Conservation (phyloP, 2,113 vertebrate genomes). For the Lutjanus erythropterus region DNA sequence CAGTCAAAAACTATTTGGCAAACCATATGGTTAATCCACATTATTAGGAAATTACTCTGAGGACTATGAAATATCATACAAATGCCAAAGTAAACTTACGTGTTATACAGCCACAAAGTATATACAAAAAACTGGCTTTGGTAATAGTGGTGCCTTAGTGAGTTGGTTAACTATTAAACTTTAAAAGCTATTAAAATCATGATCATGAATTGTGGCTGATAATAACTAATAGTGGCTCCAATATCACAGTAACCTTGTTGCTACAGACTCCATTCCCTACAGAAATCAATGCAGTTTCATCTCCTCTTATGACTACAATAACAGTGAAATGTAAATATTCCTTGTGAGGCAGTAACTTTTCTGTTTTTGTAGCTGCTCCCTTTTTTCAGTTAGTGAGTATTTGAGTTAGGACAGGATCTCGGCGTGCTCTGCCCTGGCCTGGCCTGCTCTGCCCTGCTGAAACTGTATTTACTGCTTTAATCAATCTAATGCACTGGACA, state of each 20-base stretch:
- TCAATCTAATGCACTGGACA: conserved; percentile 33
- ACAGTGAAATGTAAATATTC: neutral
- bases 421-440: neutral
- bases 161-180: too few species aligned
- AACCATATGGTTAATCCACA: too few species aligned
- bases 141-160: too few species aligned
- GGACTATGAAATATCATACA: too few species aligned
- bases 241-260: too few species aligned
- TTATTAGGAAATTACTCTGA: too few species aligned
- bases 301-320: neutral
- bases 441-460: neutral
- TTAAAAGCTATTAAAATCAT: neutral
- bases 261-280: neutral
- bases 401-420: neutral
- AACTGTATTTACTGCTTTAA: conserved; percentile 65
- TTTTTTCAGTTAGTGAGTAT: conserved; percentile 25
- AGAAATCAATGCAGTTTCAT: neutral
- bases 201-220: too few species aligned
- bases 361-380: neutral
- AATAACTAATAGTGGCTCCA: neutral
- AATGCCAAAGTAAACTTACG: too few species aligned
- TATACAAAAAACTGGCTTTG: too few species aligned
- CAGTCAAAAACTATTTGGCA: too few species aligned
- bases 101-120: too few species aligned
- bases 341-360: neutral